Evolutionary conservation across 2,113 vertebrate species (phyloP).

Genomic region (Myotis yumanensis): DNA sequence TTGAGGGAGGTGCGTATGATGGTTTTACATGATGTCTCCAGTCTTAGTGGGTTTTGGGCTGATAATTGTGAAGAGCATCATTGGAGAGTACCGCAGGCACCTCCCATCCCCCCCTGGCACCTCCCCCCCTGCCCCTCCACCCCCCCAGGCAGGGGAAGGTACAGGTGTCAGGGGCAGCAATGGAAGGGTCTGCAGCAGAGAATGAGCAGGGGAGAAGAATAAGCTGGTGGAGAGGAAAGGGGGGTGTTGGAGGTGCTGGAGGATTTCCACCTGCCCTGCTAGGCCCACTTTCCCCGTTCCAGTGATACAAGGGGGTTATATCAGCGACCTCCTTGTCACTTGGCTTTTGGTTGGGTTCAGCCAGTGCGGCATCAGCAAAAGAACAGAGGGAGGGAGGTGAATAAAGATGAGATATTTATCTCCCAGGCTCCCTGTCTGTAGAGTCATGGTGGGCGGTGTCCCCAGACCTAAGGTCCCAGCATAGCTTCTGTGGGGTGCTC

Average conservation of each 20-base stretch:
- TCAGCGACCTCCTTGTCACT: neutral
- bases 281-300: neutral
- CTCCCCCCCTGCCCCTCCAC: rapidly evolving
- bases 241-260: neutral
- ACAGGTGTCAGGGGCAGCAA: neutral
- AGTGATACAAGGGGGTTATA: neutral
- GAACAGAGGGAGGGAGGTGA: neutral
- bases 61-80: neutral
- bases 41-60: neutral
- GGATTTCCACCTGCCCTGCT: neutral
- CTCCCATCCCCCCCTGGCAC: rapidly evolving
- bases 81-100: neutral
- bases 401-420: neutral
- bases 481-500: neutral
- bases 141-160: neutral
- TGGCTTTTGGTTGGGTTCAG: neutral
- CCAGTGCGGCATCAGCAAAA: neutral
- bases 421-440: neutral
- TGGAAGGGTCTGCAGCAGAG: neutral
- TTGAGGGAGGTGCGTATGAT: neutral
- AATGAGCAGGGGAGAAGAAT: neutral
- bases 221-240: neutral
- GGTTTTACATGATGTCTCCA: neutral
- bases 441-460: neutral
- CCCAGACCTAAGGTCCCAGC: neutral